Evolutionary conservation across 2,113 vertebrate genomes (phyloP).

Genomic region (Tachycineta bicolor): DNA sequence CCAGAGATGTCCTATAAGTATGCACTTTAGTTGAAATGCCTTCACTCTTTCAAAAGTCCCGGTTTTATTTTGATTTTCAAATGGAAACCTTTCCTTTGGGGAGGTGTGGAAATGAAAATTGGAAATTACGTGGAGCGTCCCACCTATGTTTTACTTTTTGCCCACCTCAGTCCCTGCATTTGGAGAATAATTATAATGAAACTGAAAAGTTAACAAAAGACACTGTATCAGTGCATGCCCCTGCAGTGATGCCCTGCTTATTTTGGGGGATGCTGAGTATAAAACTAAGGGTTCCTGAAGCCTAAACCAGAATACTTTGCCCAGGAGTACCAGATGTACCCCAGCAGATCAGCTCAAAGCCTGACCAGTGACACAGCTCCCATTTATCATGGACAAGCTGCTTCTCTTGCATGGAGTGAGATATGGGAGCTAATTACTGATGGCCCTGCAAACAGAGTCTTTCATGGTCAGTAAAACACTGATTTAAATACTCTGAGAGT

Average conservation of each 20-base stretch:
- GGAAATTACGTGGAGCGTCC: not conserved
- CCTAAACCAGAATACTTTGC: not conserved
- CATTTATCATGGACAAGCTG: not conserved
- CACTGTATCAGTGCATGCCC: not conserved
- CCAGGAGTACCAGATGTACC: not conserved
- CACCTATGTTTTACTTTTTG: not conserved
- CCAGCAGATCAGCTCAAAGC: not conserved
- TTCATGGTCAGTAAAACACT: conserved; percentile 31
- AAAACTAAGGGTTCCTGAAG: not conserved
- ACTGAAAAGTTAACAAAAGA: not conserved
- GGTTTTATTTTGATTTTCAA: not conserved
- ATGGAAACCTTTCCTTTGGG: not conserved
- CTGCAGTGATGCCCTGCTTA: not conserved
- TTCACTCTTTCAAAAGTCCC: not conserved
- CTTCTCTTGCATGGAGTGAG: not conserved
- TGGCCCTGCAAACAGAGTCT: not conserved
- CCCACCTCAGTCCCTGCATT: not conserved
- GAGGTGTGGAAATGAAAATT: not conserved
- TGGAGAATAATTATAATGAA: not conserved
- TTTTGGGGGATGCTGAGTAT: not conserved
- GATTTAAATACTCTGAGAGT: not conserved
- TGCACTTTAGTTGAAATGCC: not conserved
- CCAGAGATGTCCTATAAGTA: not conserved
- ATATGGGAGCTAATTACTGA: not conserved
- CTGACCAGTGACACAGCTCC: not conserved